Percentiles rank a stretch among this genome's conserved stretches.
phyloP scores from a whole-genome alignment of 2,888 invertebrate genomes.

The Hyalella azteca region DNA sequence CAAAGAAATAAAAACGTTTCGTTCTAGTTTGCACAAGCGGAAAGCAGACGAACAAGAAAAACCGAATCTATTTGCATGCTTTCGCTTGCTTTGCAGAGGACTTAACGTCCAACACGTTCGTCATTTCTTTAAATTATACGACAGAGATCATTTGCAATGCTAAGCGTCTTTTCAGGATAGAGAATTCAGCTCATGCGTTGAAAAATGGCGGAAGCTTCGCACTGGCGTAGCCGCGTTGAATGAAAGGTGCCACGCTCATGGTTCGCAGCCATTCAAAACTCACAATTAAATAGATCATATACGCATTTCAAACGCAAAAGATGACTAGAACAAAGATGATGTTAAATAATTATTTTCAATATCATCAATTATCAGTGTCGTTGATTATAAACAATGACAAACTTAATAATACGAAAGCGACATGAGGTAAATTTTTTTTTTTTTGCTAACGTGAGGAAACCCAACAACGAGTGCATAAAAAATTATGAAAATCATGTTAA shows the following conservation, averaged over 20 bases:
- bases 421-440: too few species aligned
- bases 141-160: conserved; percentile 31
- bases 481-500: too few species aligned
- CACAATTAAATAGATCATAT: background rate
- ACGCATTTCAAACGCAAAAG: too few species aligned
- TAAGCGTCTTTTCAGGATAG: conserved; percentile 34
- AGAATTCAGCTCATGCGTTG: conserved; percentile 27
- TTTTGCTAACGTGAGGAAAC: too few species aligned
- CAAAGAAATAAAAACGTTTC: too few species aligned
- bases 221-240: background rate
- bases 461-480: too few species aligned
- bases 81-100: background rate
- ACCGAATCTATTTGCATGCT: conserved; percentile 25
- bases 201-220: conserved; percentile 12
- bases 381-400: too few species aligned
- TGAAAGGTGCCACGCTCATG: background rate
- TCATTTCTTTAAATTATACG: conserved; percentile 36
- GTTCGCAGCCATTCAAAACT: background rate
- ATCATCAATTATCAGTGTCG: too few species aligned
- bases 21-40: too few species aligned
- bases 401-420: too few species aligned
- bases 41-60: background rate
- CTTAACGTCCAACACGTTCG: conserved; percentile 28
- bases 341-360: too few species aligned
- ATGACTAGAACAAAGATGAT: too few species aligned